Base-by-base conservation (phyloP, 1,140 invertebrate species). In the Lethocerus indicus region DNA sequence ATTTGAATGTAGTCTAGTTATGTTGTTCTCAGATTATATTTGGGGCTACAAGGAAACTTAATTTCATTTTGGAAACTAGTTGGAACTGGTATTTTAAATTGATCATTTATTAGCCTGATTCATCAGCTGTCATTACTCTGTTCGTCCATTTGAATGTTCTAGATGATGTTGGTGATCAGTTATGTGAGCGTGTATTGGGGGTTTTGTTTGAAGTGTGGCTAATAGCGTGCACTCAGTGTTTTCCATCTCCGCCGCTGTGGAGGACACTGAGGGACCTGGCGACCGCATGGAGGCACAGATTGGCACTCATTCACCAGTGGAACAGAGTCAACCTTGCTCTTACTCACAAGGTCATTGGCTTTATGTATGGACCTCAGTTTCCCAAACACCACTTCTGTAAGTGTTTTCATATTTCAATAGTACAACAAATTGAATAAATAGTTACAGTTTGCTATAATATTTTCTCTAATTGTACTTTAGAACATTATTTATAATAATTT, bases 181-280 rank as follows among this genome's bases (percentile, higher is more conserved):
- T 98, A 20, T 94, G 90, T 65, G 89, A 96, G 63, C 67, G 93
- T 41, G 87, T 96, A 28, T 68, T 98, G 6, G 87, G 84, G 51
- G 91, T 94, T 24, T 71, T 98, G 16, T 87, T 96, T 64, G 89
- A 96, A 68, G 81, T 96, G 1, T 97, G 92, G 92, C 68, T 97
- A 21, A 66, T 93, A 20, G 88, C 91, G 1, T 97, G 92, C 64
- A 24, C 37, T 5, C 79, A 82, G 47, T 93, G 83, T 64, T 87
- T 87, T 68, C 92, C 91, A 13, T 84, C 89, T 4, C 91, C 93
- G 12, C 86, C 89, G 6, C 68, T 95, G 55, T 97, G 93, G 93
- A 90, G 92, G 66, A 96, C 93, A 2, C 71, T 98, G 50, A 74
- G 88, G 57, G 88, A 94, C 66, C 84, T 90, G 56, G 92, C 89